Evolutionary conservation across 2,113 vertebrate genomes (phyloP).

Genomic region (Uropsilus gracilis): DNA sequence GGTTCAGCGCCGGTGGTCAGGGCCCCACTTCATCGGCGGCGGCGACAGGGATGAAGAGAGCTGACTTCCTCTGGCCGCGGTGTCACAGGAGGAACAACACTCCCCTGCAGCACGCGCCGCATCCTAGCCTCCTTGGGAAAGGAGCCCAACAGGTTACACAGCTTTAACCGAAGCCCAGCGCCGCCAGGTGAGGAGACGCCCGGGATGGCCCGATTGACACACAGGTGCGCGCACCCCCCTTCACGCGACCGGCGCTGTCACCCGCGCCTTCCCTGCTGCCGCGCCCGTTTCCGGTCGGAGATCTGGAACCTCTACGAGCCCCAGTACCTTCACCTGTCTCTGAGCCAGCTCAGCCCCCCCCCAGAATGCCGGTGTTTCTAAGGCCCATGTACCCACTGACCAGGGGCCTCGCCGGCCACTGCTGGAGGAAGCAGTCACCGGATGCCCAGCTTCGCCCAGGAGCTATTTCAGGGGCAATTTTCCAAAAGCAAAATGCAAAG

Average conservation of each 20-base stretch:
- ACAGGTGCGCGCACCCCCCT: background rate
- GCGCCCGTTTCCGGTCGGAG: background rate
- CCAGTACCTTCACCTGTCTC: background rate
- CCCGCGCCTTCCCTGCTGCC: no score
- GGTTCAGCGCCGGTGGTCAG: constrained; percentile 62
- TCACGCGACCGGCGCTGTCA: no score
- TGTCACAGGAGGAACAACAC: constrained; percentile 61
- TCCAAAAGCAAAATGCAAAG: constrained; percentile 41
- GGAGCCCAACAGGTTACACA: constrained; percentile 73
- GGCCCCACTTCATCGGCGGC: constrained; percentile 56
- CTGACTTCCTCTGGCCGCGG: constrained; percentile 69
- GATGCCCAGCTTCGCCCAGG: background rate
- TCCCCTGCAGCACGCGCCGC: constrained; percentile 65
- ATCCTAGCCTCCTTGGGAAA: constrained; percentile 74
- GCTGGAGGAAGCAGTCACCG: background rate
- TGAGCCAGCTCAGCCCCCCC: background rate
- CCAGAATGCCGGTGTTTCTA: no score
- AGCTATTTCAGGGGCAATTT: constrained; percentile 38
- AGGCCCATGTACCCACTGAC: background rate
- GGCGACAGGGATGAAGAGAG: constrained; percentile 57
- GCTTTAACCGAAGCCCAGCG: constrained; percentile 53
- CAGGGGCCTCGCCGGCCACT: background rate
- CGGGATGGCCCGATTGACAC: constrained; percentile 37
- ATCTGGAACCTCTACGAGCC: background rate
- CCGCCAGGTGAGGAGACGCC: constrained; percentile 41